Evolutionary conservation across 2,113 vertebrate genomes (phyloP), one percentile per base, ranked within the genome.

Genomic region (Thunnus thynnus): DNA sequence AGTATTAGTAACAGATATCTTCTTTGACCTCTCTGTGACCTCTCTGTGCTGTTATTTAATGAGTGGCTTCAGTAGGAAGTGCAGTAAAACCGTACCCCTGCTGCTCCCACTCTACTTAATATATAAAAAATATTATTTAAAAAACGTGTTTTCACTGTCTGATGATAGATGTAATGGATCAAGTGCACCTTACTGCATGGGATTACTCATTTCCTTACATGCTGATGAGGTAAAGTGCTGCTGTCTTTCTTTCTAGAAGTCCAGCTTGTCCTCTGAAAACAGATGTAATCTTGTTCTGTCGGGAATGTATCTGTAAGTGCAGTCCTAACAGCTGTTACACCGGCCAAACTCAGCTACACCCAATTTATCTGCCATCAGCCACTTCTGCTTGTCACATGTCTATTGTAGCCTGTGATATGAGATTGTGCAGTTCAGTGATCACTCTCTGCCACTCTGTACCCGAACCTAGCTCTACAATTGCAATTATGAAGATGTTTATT

Each of bases 371-470:
- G 56, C 52, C 44, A 70, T 50, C 70, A 77, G 72, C 61, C 87
- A 79, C 81, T 86, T 89, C 82, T 75, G 67, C 82, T 76, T 52
- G 51, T 79, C 84, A 67, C 25, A 64, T 36, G 50, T n/a, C 44
- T 20, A 11, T 12, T 46, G 50, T 14, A 80, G 50, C 44, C 27
- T 12, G 41, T 44, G 58, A 85, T 63, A 56, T 48, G 46, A 36
- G 55, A 68, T 13, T 4, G 17, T 48, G 51, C 17, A 48, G 46
- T 63, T 64, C 52, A 58, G n/a, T 46, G 16, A 3, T 64, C 14
- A n/a, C 61, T 30, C 36, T 44, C 41, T 67, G 9, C 13, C 22
- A 25, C 27, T 46, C 17, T 48, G 30, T 22, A 18, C 8, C 16
- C n/a, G 47, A 47, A 13, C 54, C 18, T 10, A 56, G 0, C 5